These are phyloP conservation scores for Itoplectis maculator DNA, from an alignment of 2,888 invertebrate genomes.

Conservation along the genomic window DNA sequence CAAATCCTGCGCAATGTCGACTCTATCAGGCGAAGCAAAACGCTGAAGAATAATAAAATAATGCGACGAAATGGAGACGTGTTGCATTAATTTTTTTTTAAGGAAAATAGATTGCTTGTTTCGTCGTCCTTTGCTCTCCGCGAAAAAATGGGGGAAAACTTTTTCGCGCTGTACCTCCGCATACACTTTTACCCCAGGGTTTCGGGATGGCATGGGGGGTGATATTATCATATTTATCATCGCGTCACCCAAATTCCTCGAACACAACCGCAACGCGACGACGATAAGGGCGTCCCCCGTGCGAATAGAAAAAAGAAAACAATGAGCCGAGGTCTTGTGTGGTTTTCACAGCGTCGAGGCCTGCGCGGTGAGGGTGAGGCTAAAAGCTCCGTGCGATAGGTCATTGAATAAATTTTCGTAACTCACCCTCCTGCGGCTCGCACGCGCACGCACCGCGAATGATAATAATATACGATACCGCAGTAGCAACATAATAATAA, in stretches of 20 bases:
- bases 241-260: constrained; percentile 1
- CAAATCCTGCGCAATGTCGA: constrained; percentile 16
- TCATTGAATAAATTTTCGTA: constrained; percentile 54
- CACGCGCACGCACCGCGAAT: constrained; percentile 1
- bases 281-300: background rate
- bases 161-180: constrained; percentile 9
- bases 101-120: background rate
- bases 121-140: background rate
- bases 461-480: constrained; percentile 38
- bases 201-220: background rate
- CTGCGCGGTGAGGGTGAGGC: constrained; percentile 10
- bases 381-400: constrained; percentile 2
- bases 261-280: constrained; percentile 14
- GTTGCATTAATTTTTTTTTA: background rate
- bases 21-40: constrained; percentile 30
- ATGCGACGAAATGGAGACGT: constrained; percentile 36
- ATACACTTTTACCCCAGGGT: background rate
- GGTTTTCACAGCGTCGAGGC: background rate
- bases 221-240: constrained; percentile 38
- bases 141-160: background rate
- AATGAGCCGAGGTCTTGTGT: constrained; percentile 5
- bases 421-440: background rate
- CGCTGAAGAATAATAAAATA: constrained; percentile 35
- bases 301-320: background rate
- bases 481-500: constrained; percentile 17